Base-by-base conservation (phyloP, 2,113 vertebrate genomes). In the Boleophthalmus pectinirostris region DNA sequence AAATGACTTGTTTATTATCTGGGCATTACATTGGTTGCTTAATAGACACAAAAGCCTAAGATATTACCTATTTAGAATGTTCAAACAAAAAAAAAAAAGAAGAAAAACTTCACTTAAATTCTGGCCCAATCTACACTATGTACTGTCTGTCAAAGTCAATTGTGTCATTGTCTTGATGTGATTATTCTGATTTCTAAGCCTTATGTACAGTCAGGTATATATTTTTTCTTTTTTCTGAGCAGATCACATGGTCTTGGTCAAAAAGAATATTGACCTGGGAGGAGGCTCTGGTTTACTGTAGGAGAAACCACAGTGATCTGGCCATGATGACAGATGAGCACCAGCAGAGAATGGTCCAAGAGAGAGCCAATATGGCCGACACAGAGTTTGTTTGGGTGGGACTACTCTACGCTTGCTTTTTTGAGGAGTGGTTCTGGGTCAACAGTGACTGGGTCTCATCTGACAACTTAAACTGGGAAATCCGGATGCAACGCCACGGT, bases 191-290 rank as follows among this genome's bases (percentile, higher is more conserved):
- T 29, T 29, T 29, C 29, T 29, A 4, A 29, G 29, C 29, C 29
- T 29, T 29, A 29, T 29, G 29, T 29, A 29, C 29, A 29, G 2
- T 29, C 29, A 29, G 29, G 29, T 29, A 29, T 29, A 29, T 29
- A 29, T 29, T 29, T 29, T 29, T n/a, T n/a, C n/a, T 29, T 29
- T 29, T 29, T 29, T 4, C 29, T 29, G 29, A 4, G 14, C 56
- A 58, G 56, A 58, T 58, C 3, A 58, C 11, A 25, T 58, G 56
- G 56, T 58, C 56, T 25, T 58, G 56, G 56, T 58, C 23, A 58
- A 14, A 58, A 11, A 58, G 23, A 58, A 25, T 0, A 58, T n/a
- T 5, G 56, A 58, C 21, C 56, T 58, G n/a, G n/a, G 56, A 58
- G 23, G 23, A 58, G 11, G 56, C 56, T 58, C 11, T 58, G 56